Evolutionary conservation across 2,113 vertebrate species (phyloP).

Genomic region (Mastomys natalensis): DNA sequence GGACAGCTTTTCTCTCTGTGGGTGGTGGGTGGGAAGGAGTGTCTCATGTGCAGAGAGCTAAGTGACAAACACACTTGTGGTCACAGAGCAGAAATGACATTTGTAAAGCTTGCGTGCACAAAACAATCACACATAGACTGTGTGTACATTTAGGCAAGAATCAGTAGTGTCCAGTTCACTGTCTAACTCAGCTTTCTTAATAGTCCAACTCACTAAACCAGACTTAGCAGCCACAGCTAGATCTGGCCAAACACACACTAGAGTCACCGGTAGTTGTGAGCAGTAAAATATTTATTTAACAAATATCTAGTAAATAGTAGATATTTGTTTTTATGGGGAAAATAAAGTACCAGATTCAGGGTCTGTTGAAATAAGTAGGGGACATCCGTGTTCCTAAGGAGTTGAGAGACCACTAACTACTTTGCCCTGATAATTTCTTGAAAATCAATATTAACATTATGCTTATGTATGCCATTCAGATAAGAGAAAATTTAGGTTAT

Average conservation of each 20-base stretch:
- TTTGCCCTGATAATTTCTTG: neutral
- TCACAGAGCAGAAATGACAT: neutral
- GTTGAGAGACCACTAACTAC: neutral
- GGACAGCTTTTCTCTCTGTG: slow-evolving; percentile 20
- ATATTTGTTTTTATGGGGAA: neutral
- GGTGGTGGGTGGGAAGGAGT: slow-evolving; percentile 54
- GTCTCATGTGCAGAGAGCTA: slow-evolving; percentile 46
- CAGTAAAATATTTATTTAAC: neutral
- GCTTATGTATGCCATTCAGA: neutral
- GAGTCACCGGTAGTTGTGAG: neutral
- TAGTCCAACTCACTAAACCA: neutral
- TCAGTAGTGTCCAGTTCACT: neutral
- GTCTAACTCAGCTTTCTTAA: slow-evolving; percentile 37
- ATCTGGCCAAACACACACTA: neutral
- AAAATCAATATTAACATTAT: neutral
- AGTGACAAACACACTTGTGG: slow-evolving; percentile 42
- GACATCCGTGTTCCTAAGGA: neutral
- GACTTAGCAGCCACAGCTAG: slow-evolving; percentile 15
- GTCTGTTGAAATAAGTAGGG: neutral
- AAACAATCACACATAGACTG: slow-evolving; percentile 23
- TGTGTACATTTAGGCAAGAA: neutral
- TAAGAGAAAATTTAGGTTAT: slow-evolving; percentile 2
- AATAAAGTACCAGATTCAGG: neutral
- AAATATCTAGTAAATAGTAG: neutral
- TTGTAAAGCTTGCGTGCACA: neutral